Percentiles rank a stretch among this genome's conserved stretches.
Evolutionary conservation across 2,888 invertebrate species (phyloP).

Genomic region (Leptothorax acervorum): DNA sequence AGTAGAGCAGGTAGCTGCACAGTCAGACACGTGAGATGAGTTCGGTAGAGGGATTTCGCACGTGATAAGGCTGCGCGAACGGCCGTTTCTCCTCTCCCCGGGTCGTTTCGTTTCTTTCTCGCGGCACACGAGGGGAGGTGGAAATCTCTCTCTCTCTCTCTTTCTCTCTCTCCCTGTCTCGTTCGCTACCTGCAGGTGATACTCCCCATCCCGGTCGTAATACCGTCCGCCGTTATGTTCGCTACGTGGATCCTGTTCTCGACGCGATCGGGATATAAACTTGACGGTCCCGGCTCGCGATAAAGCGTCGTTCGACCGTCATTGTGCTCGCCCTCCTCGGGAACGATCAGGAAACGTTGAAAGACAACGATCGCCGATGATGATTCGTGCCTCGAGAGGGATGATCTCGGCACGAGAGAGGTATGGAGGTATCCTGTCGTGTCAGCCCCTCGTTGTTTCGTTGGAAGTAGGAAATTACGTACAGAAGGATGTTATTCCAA

Average conservation of each 20-base stretch:
- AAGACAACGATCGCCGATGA: conserved; percentile 15
- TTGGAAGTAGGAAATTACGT: background rate
- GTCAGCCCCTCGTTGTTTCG: conserved; percentile 15
- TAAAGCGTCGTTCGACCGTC: conserved; percentile 51
- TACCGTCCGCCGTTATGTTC: conserved; percentile 35
- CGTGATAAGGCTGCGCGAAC: conserved; percentile 68
- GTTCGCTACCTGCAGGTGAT: conserved; percentile 19
- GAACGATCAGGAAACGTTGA: conserved; percentile 19
- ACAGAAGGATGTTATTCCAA: background rate
- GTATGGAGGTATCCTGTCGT: background rate
- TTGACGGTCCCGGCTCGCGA: conserved; percentile 41
- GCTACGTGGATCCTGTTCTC: conserved; percentile 50
- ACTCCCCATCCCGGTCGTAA: conserved; percentile 25
- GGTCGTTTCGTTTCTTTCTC: conserved; percentile 46
- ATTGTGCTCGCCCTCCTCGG: background rate
- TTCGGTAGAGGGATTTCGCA: conserved; percentile 67
- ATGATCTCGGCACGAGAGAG: background rate
- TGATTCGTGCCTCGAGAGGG: conserved; percentile 13
- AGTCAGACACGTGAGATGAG: conserved; percentile 60
- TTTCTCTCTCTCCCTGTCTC: background rate
- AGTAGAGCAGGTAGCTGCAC: conserved; percentile 57
- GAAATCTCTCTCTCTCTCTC: background rate
- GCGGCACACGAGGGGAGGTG: background rate
- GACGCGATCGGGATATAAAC: conserved; percentile 61
- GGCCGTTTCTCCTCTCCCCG: conserved; percentile 56